Percentiles rank a stretch among this genome's conserved stretches.
These are phyloP conservation scores for Sminthurinus signatus DNA, from an alignment of 1,140 invertebrate species.

Conservation along the genomic window DNA sequence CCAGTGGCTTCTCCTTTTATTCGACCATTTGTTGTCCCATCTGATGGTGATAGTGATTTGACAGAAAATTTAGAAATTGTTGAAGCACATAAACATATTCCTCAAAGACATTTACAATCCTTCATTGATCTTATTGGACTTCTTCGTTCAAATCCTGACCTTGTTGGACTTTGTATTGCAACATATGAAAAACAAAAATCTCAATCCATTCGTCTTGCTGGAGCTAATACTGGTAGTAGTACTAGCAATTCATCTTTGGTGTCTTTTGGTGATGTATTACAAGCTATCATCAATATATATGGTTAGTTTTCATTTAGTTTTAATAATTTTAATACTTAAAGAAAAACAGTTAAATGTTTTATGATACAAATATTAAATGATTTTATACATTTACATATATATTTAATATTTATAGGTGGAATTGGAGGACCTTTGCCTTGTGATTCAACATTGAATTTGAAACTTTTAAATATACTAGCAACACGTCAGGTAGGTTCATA, in stretches of 20 bases:
- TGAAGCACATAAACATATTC: slow-evolving; percentile 78
- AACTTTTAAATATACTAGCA: slow-evolving; percentile 41
- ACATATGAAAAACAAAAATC: slow-evolving; percentile 30
- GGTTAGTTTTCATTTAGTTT: slow-evolving; percentile 23
- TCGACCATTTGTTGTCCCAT: slow-evolving; percentile 62
- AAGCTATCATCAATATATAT: slow-evolving; percentile 36
- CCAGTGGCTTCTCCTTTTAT: slow-evolving; percentile 26
- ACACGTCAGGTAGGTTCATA: slow-evolving; percentile 41
- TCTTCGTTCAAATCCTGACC: slow-evolving; percentile 37
- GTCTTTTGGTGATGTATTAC: slow-evolving; percentile 28
- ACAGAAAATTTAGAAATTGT: slow-evolving; percentile 75
- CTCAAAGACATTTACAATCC: slow-evolving; percentile 51
- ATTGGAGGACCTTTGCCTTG: slow-evolving; percentile 35
- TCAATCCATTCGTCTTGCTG: slow-evolving; percentile 3
- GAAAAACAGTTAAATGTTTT: too few species aligned
- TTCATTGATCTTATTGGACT: slow-evolving; percentile 35
- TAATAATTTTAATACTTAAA: too few species aligned
- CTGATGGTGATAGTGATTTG: slow-evolving; percentile 65
- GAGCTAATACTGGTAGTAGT: background rate
- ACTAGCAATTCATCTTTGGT: too few species aligned
- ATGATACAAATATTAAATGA: too few species aligned
- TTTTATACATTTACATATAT: slow-evolving; percentile 36
- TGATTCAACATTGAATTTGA: slow-evolving; percentile 31
- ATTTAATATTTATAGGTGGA: slow-evolving; percentile 29
- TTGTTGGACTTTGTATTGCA: slow-evolving; percentile 32